Base-by-base conservation (phyloP, 2,113 vertebrate genomes). In the Montifringilla adamsi region DNA sequence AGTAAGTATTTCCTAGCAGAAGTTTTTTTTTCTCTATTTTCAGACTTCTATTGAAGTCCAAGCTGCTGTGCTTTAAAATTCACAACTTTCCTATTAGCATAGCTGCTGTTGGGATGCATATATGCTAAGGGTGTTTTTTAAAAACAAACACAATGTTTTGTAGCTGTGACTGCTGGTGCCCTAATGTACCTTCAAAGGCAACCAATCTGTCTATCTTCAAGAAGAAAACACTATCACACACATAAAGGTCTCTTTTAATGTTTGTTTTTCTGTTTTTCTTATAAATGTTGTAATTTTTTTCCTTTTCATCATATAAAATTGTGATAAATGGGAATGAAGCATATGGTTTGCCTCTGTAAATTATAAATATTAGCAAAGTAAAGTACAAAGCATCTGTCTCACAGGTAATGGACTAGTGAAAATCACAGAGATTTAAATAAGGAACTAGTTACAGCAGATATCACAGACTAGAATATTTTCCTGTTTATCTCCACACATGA, bases 151-250 rank as follows among this genome's bases (percentile, higher is more conserved):
- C 30, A 26, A 16, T 52, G 21, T 55, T 91, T 67, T 94, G n/a
- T 64, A 43, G 43, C 35, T 67, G 55, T 64, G 52, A 46, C 23
- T 87, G 56, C 52, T 55, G 47, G 16, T 35, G 35, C 43, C 53
- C 84, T 93, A 85, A 96, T 84, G 87, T 47, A 60, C 58, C 28
- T 96, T 93, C 92, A 89, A 95, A 96, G 58, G 56, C 73, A 96
- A 39, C 31, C 16, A 59, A 35, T 13, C 62, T 79, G 6, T 44
- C 26, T 78, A 22, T 44, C 26, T 70, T 84, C 23, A n/a, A 60
- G 52, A 30, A 66, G 33, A 56, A 75, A 80, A 80, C 43, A 15
- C 49, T 27, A 55, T 68, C 39, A 58, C 18, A 43, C 8, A 31
- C 11, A 59, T 39, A 44, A 84, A 81, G 8, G 39, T 35, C 23